Base-by-base conservation (phyloP, 2,113 vertebrate genomes). In the Columba livia region DNA sequence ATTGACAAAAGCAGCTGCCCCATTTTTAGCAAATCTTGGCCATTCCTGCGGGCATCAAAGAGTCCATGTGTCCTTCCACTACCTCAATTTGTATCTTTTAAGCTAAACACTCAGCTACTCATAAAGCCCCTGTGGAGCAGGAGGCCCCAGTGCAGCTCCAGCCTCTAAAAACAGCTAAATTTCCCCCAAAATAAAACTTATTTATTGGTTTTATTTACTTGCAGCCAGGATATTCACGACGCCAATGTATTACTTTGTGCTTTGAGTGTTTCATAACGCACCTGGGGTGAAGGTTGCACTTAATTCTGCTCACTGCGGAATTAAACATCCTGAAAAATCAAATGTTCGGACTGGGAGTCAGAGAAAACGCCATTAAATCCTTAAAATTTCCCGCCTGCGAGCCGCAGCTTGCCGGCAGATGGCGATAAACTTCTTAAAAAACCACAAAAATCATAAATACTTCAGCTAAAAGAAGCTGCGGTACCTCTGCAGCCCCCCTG, bases 301-400 rank as follows among this genome's bases (percentile, higher is more conserved):
- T 31, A 9, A 3, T 83, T 67, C 48, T 24, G 1, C 15, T 64
- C 2, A 0, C 31, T 40, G 21, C 32, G 48, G 24, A 67, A 47
- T 57, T 15, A 77, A 32, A 19, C 2, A 21, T 2, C 50, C 40
- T 47, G 8, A 81, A 72, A 79, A 36, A 40, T 3, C 7, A 6
- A 15, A 9, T 1, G 1, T 66, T 42, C 1, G 0, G 7, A 25
- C 7, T 8, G 5, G 15, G 11, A 71, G 4, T 24, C 7, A 3
- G 1, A 36, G 32, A 53, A 82, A 42, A 14, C 10, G 32, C 10
- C 42, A 34, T 38, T 2, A 78, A 66, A 71, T 21, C 53, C 26
- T 34, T 4, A 7, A 5, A 29, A 9, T 57, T 31, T 9, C 21
- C 31, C 51, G 18, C 44, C 44, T 47, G 1, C 19, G 6, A 58